Evolutionary conservation across 2,797 vertebrate species (phyloP), one percentile per base, ranked within the genome.

Genomic region (Eptatretus atami): DNA sequence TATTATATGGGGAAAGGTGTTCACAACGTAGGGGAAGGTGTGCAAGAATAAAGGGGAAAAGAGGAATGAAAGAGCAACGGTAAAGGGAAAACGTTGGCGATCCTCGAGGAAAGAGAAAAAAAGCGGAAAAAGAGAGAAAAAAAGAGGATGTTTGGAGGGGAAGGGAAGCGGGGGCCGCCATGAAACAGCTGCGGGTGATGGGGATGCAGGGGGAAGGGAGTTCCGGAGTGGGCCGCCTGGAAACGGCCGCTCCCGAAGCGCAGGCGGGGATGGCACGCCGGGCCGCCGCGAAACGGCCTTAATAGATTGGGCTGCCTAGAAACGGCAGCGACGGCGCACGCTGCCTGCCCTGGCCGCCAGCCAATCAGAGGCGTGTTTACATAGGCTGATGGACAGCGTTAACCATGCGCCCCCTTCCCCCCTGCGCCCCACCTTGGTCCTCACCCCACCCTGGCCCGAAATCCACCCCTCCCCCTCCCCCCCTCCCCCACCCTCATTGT

Each of bases 341-440:
- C 57, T 61, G 57, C n/a, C 57, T 61, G 57, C 57, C 25, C 57
- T 61, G 57, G 57, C 57, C 57, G 25, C n/a, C 57, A 61, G 57
- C 57, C 57, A 61, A 61, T 61, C 57, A 61, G 57, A 61, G 57
- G 57, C 57, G 57, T 61, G 57, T 61, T 61, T 61, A 61, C 57
- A 61, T 61, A 61, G 57, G n/a, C 57, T 61, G 57, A 61, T 61
- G 57, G 57, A 61, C 57, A 61, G 57, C 57, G 57, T 61, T 61
- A 61, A 61, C n/a, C 57, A 61, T 61, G 57, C 57, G 25, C n/a
- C n/a, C 55, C 57, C 57, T 25, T 25, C 9, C 57, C 57, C 11
- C 57, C 31, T 3, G 31, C 3, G 3, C 31, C 57, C 55, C 57
- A n/a, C 57, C n/a, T 1, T n/a, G n/a, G n/a, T 25, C 57, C 57